phyloP scores from a whole-genome alignment of 2,797 vertebrate species.

The Etheostoma perlongum region DNA sequence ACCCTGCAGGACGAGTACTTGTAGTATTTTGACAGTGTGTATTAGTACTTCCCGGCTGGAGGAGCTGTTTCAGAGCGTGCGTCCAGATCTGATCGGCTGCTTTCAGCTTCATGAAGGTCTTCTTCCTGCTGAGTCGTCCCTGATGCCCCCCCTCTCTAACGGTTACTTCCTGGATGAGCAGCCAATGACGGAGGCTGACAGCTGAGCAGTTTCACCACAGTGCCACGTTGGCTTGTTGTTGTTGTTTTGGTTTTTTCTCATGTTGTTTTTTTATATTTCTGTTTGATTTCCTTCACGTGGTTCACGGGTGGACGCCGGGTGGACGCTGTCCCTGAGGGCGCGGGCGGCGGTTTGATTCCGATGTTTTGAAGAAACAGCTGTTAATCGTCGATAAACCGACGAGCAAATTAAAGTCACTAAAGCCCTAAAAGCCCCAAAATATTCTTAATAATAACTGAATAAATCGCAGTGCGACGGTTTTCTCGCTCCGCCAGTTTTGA shows the following conservation, averaged over 20 bases:
- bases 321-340: too few species aligned
- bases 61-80: constrained; percentile 4
- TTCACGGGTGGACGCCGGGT: not conserved
- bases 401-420: too few species aligned
- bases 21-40: too few species aligned
- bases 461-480: too few species aligned
- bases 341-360: not conserved
- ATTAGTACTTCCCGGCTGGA: too few species aligned
- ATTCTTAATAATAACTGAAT: too few species aligned
- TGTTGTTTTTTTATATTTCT: constrained; percentile 4
- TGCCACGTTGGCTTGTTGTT: not conserved
- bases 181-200: constrained; percentile 4
- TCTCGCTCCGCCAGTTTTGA: not conserved
- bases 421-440: too few species aligned
- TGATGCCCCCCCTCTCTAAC: too few species aligned
- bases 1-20: too few species aligned
- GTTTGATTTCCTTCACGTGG: not conserved
- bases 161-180: not conserved
- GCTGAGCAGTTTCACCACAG: constrained; percentile 53
- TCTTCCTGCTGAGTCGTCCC: too few species aligned
- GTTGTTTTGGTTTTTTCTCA: constrained; percentile 11
- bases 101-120: too few species aligned
- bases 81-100: not conserved
- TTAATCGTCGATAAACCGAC: not conserved
- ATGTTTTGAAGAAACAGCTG: not conserved